A percentile compares a stretch with the other conserved stretches of the same genome.
phyloP scores from a whole-genome alignment of 1,140 invertebrate genomes.

The Ectropis grisescens region DNA sequence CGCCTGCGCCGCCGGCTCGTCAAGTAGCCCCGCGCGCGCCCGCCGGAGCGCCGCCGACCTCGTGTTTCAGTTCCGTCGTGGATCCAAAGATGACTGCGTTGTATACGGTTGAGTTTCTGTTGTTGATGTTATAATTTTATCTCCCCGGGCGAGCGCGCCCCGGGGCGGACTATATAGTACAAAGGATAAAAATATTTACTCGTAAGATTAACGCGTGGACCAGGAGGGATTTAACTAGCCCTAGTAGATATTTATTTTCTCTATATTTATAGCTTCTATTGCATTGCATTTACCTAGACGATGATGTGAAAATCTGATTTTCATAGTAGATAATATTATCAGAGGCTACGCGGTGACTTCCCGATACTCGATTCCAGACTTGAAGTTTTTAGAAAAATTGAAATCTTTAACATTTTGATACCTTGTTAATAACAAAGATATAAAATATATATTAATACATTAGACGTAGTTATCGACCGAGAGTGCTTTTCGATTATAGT shows the following conservation, averaged over 20 bases:
- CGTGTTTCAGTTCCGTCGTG: slow-evolving; percentile 5
- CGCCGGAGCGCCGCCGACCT: slow-evolving; percentile 10
- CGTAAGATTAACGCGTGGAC: slow-evolving; percentile 55
- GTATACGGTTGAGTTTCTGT: slow-evolving; percentile 54
- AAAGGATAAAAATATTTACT: slow-evolving; percentile 52
- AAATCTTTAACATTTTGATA: no score
- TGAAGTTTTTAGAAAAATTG: no score
- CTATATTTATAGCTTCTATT: slow-evolving; percentile 52
- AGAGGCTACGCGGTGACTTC: slow-evolving; percentile 34
- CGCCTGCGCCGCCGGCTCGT: slow-evolving; percentile 43
- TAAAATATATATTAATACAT: slow-evolving; percentile 5
- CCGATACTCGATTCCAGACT: no score
- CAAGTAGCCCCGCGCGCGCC: slow-evolving; percentile 31
- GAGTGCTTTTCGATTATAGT: slow-evolving; percentile 51
- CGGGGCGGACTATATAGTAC: slow-evolving; percentile 49
- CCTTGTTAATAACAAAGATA: no score
- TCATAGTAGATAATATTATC: slow-evolving; percentile 25
- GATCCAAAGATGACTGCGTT: slow-evolving; percentile 62
- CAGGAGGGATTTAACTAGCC: slow-evolving; percentile 47
- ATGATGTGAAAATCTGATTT: slow-evolving; percentile 47
- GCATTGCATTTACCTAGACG: slow-evolving; percentile 51
- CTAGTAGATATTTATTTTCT: slow-evolving; percentile 60
- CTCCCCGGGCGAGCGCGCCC: slow-evolving; percentile 7
- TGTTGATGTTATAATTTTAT: slow-evolving; percentile 43
- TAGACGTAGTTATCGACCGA: slow-evolving; percentile 24